A percentile compares a stretch with the other conserved stretches of the same genome.
These are phyloP conservation scores for Falco novaeseelandiae DNA, from an alignment of 2,797 vertebrate species.

Conservation along the genomic window DNA sequence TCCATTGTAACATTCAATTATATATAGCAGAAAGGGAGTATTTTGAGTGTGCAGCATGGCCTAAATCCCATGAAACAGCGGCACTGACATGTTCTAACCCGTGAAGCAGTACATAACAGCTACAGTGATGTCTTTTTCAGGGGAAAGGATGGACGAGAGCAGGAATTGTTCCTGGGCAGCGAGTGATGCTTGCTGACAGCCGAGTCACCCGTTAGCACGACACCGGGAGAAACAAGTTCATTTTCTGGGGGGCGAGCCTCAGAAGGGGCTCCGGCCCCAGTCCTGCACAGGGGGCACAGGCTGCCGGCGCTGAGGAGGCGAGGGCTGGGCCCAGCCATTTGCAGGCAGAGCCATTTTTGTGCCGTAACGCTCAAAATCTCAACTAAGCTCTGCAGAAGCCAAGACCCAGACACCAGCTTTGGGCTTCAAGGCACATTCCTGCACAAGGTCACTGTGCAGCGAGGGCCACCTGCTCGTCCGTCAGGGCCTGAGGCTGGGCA, in stretches of 20 bases:
- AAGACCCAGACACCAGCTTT: not conserved
- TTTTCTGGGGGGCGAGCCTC: rapidly evolving
- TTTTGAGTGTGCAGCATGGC: rapidly evolving
- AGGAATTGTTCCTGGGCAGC: rapidly evolving
- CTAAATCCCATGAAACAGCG: not conserved
- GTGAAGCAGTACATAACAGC: rapidly evolving
- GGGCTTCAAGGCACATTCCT: not conserved
- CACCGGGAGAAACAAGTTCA: rapidly evolving
- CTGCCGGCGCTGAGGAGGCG: rapidly evolving
- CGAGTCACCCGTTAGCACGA: rapidly evolving
- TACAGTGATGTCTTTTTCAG: not conserved
- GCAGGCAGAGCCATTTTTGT: rapidly evolving
- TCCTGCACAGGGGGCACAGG: rapidly evolving
- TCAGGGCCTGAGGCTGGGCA: rapidly evolving
- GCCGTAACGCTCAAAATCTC: not conserved
- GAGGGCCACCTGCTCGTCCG: not conserved
- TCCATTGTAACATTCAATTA: rapidly evolving
- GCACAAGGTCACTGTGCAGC: rapidly evolving
- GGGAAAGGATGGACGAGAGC: not conserved
- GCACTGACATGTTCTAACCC: rapidly evolving
- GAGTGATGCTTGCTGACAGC: not conserved
- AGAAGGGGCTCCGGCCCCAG: rapidly evolving
- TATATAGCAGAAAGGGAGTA: not conserved
- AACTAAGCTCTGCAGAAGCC: rapidly evolving
- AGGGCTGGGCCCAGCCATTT: rapidly evolving